Conservation (phyloP, 2,797 vertebrate genomes). For the Anguilla obscura region DNA sequence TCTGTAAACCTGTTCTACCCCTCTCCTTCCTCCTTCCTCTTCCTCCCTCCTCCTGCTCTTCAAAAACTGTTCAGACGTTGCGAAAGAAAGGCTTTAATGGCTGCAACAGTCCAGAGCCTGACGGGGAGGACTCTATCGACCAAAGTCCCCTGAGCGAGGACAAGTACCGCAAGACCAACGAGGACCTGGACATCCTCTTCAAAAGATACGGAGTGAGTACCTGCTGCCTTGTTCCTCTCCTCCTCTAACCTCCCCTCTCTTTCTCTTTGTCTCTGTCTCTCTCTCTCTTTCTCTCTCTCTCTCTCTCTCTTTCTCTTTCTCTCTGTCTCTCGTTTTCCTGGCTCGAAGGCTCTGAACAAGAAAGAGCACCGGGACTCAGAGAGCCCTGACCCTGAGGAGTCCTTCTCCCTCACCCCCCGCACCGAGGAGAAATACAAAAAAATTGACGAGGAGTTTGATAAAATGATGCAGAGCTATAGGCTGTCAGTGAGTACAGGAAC, state of each 20-base stretch:
- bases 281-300: constrained; percentile 40
- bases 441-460: constrained; percentile 99
- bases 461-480: constrained; percentile 99
- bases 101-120: constrained; percentile 98
- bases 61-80: constrained; percentile 83
- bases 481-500: constrained; percentile 93
- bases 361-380: constrained; percentile 97
- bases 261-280: constrained; percentile 37
- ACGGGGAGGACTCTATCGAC: constrained; percentile 95
- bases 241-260: constrained; percentile 58
- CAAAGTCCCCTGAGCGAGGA: constrained; percentile 96
- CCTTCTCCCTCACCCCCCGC: constrained; percentile 96
- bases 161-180: constrained; percentile 91
- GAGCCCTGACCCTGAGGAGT: constrained; percentile 94
- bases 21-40: constrained; percentile 48
- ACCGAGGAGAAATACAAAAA: constrained; percentile 99
- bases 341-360: constrained; percentile 96
- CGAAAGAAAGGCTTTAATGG: constrained; percentile 99
- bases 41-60: constrained; percentile 40
- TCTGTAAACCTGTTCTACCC: constrained; percentile 47
- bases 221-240: constrained; percentile 58
- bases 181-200: constrained; percentile 97
- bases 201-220: constrained; percentile 97
- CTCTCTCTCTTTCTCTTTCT: constrained; percentile 20
- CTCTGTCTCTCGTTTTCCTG: constrained; percentile 44